These are phyloP conservation scores for Enteromius afrohamiltoni DNA, from an alignment of 2,797 vertebrate species.

Conservation along the genomic window DNA sequence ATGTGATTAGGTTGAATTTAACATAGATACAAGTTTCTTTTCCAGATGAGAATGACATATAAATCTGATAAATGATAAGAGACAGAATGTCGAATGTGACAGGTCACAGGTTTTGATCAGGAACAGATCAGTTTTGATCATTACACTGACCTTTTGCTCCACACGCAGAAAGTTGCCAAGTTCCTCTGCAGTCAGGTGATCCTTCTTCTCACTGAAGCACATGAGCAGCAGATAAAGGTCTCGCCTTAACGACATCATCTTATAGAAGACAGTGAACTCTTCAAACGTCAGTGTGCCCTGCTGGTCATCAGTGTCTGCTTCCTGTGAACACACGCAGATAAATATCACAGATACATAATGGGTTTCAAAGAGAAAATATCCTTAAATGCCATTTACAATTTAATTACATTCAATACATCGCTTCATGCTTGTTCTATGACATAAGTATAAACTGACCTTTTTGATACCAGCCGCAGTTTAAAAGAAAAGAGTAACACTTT, in stretches of 20 bases:
- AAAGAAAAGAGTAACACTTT: background rate
- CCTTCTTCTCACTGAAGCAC: constrained; percentile 94
- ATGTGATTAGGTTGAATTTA: background rate
- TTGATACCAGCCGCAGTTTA: background rate
- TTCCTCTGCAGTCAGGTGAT: constrained; percentile 91
- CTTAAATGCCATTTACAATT: background rate
- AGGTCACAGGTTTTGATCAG: too few species aligned
- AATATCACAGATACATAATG: background rate
- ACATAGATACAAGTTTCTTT: background rate
- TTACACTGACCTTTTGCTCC: constrained; percentile 86
- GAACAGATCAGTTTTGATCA: background rate
- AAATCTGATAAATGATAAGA: background rate
- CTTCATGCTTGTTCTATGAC: background rate
- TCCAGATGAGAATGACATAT: background rate
- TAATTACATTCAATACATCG: too few species aligned
- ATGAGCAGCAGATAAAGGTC: constrained; percentile 94
- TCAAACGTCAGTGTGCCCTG: constrained; percentile 95
- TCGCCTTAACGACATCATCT: constrained; percentile 96
- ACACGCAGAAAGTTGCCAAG: constrained; percentile 87
- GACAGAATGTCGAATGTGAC: background rate
- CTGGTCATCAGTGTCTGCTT: constrained; percentile 96
- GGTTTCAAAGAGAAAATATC: background rate
- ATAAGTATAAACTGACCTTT: background rate
- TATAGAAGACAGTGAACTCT: constrained; percentile 97
- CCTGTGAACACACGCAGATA: constrained; percentile 72